Base-by-base conservation (phyloP, 2,113 vertebrate genomes). In the Poeciliopsis occidentalis region DNA sequence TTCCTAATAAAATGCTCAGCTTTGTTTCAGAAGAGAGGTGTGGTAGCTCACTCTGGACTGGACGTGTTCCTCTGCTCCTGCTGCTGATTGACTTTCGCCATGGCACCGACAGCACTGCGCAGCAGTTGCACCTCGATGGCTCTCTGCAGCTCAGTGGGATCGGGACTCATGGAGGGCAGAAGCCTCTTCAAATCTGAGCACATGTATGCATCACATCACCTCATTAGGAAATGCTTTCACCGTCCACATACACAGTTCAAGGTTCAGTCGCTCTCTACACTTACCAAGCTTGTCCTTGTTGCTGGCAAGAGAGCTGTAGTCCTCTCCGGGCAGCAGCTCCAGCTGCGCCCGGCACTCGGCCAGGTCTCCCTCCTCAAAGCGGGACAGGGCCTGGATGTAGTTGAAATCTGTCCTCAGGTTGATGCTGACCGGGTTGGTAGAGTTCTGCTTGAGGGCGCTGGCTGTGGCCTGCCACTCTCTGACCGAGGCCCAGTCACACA, bases 51-150 rank as follows among this genome's bases (percentile, higher is more conserved):
- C 98, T 99, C 98, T 0, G 96, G 95, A 68, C 94, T 91, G 31
- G 95, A 86, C 72, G 96, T 89, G 92, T 92, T 85, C 94, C 89
- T 96, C 71, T 96, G 96, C 61, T 99, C 97, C 80, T 94, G 95
- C 30, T 96, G 96, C 12, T 96, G 95, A 74, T 83, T 93, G 71
- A 95, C 85, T 72, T 95, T 95, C 2, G 93, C 93, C 82, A 96
- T 95, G 85, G 97, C 91, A 61, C 95, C 96, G 0, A 98, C 95
- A 2, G 97, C 96, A 27, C 96, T 97, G 91, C 98, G 96, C 64
- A 99, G 90, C 65, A 99, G 94, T 88, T 99, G 98, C 31, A 99
- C 96, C 93, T 99, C 98, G 68, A 99, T 96, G 80, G 97, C 96
- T 89, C 98, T 98, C 88, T 99, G 97, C 87, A 99, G 96, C 90